These are phyloP conservation scores for Drosophila multiciliata DNA, from an alignment of 2,888 invertebrate genomes.

Conservation along the genomic window DNA sequence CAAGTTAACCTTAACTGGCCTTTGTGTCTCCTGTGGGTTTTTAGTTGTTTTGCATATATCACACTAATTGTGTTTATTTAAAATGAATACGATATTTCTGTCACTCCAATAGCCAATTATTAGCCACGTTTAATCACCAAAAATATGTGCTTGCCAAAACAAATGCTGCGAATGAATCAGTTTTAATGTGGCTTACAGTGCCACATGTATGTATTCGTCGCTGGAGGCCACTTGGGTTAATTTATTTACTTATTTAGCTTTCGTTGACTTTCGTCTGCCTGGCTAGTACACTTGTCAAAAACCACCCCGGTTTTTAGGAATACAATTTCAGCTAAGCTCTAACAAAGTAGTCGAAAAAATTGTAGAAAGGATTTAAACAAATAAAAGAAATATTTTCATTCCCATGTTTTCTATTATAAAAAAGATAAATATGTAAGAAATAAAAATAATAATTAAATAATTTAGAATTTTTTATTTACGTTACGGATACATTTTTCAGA, in stretches of 20 bases:
- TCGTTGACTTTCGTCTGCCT: constrained; percentile 21
- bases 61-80: background rate
- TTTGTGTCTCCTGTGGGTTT: background rate
- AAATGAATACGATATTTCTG: background rate
- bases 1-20: background rate
- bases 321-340: no score
- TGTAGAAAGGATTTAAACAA: no score
- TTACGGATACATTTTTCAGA: no score
- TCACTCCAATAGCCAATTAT: constrained; percentile 28
- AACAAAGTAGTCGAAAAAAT: no score
- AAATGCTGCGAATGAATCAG: constrained; percentile 25
- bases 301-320: background rate
- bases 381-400: no score
- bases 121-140: constrained; percentile 63
- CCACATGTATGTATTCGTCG: constrained; percentile 46
- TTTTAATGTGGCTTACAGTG: constrained; percentile 17
- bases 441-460: no score
- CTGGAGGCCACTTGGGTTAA: constrained; percentile 23
- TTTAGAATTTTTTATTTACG: no score
- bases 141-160: constrained; percentile 35
- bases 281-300: background rate
- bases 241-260: constrained; percentile 41
- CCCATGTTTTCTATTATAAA: no score
- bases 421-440: no score
- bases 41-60: background rate